Base-by-base conservation (phyloP, 2,113 vertebrate genomes). In the Chionodraco myersi region DNA sequence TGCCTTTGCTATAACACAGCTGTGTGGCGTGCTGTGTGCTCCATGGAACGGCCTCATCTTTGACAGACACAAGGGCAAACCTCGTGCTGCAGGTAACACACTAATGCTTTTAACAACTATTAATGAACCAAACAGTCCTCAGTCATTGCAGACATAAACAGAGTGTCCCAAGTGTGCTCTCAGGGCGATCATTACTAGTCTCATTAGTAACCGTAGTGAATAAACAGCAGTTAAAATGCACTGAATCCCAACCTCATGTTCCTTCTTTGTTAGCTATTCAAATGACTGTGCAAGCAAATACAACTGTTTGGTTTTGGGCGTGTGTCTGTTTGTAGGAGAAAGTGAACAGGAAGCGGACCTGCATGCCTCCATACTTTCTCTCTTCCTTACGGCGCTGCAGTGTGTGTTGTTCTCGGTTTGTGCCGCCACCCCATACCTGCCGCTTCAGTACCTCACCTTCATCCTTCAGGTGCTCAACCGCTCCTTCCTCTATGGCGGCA, bases 21-120 rank as follows among this genome's bases (percentile, higher is more conserved):
- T 97, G 77, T 98, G 95, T 2, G 97, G 97, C 0, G 94, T 98
- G 52, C 89, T 98, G 34, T 98, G 96, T 0, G 97, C 97, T 18
- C 97, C 97, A 1, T 98, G 97, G 97, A 99, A 98, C 0, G 97
- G 98, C 2, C 86, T 99, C 83, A 95, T 98, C 73, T 96, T 98
- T 56, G 97, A 99, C 92, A 76, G 93, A 10, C 94, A 96, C 75
- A 98, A 97, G 68, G 86, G 91, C 11, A 95, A 93, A 81, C 77
- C 86, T 41, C 85, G 79, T 0, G 78, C 82, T 73, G 45, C 80
- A 89, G 95, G 95, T 95, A 68, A 68, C 26, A 15, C 1, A 59
- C 18, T 34, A 15, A 58, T 1, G 6, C 34, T 68, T 34, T 11
- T 15, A 12, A 63, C 6, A 9, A 23, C 18, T 3, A 12, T 5